Percentiles rank a stretch among this genome's conserved stretches.
phyloP scores from a whole-genome alignment of 2,888 invertebrate genomes.

The Cerceris ruficornis region DNA sequence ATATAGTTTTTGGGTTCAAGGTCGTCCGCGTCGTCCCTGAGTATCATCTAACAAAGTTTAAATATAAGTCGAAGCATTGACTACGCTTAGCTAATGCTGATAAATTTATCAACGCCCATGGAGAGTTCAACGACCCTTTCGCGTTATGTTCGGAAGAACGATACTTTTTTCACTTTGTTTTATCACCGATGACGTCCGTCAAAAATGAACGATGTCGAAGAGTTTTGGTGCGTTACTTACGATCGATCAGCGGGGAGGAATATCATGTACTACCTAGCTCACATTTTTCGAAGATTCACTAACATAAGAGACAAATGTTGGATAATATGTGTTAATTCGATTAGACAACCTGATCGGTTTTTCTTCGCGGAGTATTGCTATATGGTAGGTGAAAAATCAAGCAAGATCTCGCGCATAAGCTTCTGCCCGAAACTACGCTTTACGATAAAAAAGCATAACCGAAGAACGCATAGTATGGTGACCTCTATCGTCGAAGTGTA shows the following conservation, averaged over 20 bases:
- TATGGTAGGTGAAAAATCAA: neutral
- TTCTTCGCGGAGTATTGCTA: neutral
- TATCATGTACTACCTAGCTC: neutral
- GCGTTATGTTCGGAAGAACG: neutral
- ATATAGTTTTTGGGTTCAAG: constrained; percentile 51
- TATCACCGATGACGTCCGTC: neutral
- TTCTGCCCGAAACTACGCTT: neutral
- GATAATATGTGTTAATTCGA: constrained; percentile 3
- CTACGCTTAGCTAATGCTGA: constrained; percentile 41
- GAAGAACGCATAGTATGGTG: constrained; percentile 43
- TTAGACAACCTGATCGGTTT: neutral
- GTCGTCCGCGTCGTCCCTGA: constrained; percentile 14
- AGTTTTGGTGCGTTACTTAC: neutral
- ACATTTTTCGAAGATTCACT: neutral
- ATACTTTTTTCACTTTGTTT: neutral
- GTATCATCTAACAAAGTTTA: constrained; percentile 40
- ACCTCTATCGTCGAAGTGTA: constrained; percentile 60
- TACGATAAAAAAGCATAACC: constrained; percentile 13
- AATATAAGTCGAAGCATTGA: constrained; percentile 38
- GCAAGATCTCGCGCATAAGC: neutral
- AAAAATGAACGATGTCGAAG: neutral
- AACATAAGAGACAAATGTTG: neutral
- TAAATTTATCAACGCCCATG: constrained; percentile 40
- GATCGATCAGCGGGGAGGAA: too few relatives aligned
- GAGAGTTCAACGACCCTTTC: constrained; percentile 28